Percentiles rank a stretch among this genome's conserved stretches.
Conservation (phyloP, 2,797 vertebrate genomes). For the Phataginus tricuspis region DNA sequence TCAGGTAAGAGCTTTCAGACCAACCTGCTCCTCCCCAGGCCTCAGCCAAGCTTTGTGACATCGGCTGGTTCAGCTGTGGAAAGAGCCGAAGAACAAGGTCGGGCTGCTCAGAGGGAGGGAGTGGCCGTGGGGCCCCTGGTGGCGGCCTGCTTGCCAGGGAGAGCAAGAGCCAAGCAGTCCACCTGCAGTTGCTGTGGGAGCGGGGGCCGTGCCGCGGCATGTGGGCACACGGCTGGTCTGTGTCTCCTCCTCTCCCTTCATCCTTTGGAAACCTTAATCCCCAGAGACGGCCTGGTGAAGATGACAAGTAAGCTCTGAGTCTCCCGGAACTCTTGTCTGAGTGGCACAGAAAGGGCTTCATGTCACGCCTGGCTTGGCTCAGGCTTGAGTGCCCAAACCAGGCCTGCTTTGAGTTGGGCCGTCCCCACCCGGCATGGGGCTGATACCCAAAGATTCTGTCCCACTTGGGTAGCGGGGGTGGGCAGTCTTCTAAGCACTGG, state of each 20-base stretch:
- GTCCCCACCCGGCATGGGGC: neutral
- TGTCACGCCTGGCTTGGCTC: neutral
- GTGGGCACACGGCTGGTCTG: neutral
- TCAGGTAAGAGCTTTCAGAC: constrained; percentile 12
- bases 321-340: neutral
- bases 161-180: neutral
- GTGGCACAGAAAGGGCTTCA: neutral
- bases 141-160: neutral
- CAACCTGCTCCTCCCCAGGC: neutral
- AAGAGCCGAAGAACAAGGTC: neutral
- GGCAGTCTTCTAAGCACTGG: neutral
- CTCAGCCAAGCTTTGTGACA: neutral
- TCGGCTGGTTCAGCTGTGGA: neutral
- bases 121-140: neutral
- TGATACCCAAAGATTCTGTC: neutral
- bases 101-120: neutral
- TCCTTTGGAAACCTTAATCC: neutral
- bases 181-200: neutral
- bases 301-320: neutral
- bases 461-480: fast-evolving
- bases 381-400: neutral
- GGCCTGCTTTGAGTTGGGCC: neutral
- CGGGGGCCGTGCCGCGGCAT: neutral
- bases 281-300: neutral
- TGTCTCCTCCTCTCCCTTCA: too few species aligned